These are phyloP conservation scores for Thyatira batis DNA, from an alignment of 2,888 invertebrate species.

Conservation along the genomic window DNA sequence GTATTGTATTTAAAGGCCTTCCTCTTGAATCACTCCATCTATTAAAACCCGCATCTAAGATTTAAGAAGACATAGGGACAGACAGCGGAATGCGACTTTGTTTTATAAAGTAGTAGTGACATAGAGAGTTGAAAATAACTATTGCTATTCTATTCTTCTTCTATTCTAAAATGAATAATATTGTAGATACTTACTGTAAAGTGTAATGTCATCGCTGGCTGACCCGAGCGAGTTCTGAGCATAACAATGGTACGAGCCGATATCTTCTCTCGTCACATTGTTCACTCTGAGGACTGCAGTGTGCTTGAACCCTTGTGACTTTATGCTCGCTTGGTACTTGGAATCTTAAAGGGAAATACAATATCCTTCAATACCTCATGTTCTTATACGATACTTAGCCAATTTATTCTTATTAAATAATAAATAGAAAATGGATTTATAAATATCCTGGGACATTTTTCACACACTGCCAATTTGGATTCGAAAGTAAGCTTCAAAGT, in stretches of 20 bases:
- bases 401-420: too few species aligned
- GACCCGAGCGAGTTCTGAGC: conserved; percentile 85
- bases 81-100: too few species aligned
- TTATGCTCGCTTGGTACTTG: conserved; percentile 57
- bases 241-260: conserved; percentile 84
- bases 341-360: conserved; percentile 31
- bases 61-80: too few species aligned
- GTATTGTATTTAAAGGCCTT: too few species aligned
- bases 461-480: too few species aligned
- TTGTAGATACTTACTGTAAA: conserved; percentile 82
- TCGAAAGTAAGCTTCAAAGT: too few species aligned
- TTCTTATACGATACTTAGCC: too few species aligned
- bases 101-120: too few species aligned
- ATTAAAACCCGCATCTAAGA: too few species aligned
- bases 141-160: not conserved
- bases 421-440: too few species aligned
- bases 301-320: conserved; percentile 77
- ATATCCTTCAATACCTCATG: not conserved
- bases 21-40: too few species aligned
- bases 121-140: not conserved
- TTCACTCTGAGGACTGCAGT: conserved; percentile 81
- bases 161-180: not conserved
- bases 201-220: conserved; percentile 83
- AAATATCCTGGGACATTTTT: too few species aligned
- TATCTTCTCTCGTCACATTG: conserved; percentile 79